Percentiles rank a stretch among this genome's conserved stretches.
phyloP scores from a whole-genome alignment of 1,140 invertebrate species.

The Apolygus lucorum region DNA sequence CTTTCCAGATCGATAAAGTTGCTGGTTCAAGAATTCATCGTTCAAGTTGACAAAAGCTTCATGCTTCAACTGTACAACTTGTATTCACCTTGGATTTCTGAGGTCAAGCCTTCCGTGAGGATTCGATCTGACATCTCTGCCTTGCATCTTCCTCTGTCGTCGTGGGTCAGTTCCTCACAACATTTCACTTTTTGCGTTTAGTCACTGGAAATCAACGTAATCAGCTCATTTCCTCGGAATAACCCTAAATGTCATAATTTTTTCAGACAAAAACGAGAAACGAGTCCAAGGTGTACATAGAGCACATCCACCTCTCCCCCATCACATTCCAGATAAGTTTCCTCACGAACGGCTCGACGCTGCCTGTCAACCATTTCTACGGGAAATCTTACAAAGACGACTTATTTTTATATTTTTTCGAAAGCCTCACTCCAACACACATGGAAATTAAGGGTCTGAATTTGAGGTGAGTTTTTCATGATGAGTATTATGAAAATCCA shows the following conservation, averaged over 20 bases:
- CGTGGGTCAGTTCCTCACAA: constrained; percentile 35
- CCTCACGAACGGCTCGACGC: constrained; percentile 46
- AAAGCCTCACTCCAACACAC: constrained; percentile 50
- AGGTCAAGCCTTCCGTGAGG: constrained; percentile 45
- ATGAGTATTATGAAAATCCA: background rate
- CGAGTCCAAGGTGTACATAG: constrained; percentile 42
- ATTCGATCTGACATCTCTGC: constrained; percentile 49
- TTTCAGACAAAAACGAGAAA: constrained; percentile 3
- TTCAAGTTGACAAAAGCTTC: constrained; percentile 67
- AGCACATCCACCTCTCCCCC: constrained; percentile 60
- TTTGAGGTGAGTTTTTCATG: constrained; percentile 45
- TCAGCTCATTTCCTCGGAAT: background rate
- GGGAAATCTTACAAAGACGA: constrained; percentile 38
- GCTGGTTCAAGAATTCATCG: constrained; percentile 57
- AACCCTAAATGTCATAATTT: background rate
- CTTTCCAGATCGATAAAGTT: constrained; percentile 55
- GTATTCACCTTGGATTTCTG: constrained; percentile 45
- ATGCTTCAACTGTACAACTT: constrained; percentile 53
- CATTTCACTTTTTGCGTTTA: background rate
- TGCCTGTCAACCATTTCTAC: constrained; percentile 23
- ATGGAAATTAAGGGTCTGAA: constrained; percentile 55
- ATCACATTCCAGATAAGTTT: constrained; percentile 59
- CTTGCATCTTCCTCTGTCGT: constrained; percentile 48
- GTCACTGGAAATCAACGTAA: background rate
- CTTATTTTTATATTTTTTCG: constrained; percentile 49